A percentile compares a stretch with the other conserved stretches of the same genome.
Evolutionary conservation across 1,140 invertebrate genomes (phyloP).

Genomic region (Achroia grisella): DNA sequence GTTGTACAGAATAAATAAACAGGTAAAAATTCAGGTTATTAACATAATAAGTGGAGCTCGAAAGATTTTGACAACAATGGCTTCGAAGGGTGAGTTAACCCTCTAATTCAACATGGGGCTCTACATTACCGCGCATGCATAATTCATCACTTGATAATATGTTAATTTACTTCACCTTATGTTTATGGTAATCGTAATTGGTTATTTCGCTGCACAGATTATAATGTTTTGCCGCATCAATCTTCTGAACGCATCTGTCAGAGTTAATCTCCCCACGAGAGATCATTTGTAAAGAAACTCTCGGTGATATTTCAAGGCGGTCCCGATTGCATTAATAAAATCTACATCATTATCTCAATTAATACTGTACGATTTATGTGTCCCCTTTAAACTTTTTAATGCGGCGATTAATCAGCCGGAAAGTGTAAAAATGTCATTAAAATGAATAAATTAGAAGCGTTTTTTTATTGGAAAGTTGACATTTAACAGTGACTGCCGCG

Average conservation of each 20-base stretch:
- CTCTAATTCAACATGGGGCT: slow-evolving; percentile 44
- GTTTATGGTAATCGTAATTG: slow-evolving; percentile 71
- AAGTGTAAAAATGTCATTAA: slow-evolving; percentile 17
- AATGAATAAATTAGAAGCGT: slow-evolving; percentile 7
- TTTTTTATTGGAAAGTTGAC: slow-evolving; percentile 11
- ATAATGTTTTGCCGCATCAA: slow-evolving; percentile 33
- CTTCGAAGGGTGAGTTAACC: slow-evolving; percentile 27
- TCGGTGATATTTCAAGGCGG: slow-evolving; percentile 12
- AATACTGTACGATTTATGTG: slow-evolving; percentile 23
- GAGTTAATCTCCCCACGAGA: slow-evolving; percentile 19
- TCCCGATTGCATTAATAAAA: slow-evolving; percentile 19
- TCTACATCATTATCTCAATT: slow-evolving; percentile 29
- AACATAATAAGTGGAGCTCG: slow-evolving; percentile 3
- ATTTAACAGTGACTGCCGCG: slow-evolving; percentile 4
- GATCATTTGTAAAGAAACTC: slow-evolving; percentile 14
- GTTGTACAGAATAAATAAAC: too few relatives aligned
- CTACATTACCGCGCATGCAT: slow-evolving; percentile 48
- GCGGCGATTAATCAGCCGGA: slow-evolving; percentile 18
- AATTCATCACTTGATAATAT: slow-evolving; percentile 61
- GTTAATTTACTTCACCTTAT: slow-evolving; percentile 65
- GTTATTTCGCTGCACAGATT: slow-evolving; percentile 62
- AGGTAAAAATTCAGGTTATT: not conserved
- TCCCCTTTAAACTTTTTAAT: slow-evolving; percentile 25
- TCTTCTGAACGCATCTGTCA: slow-evolving; percentile 43
- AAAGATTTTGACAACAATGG: slow-evolving; percentile 21